Evolutionary conservation across 2,888 invertebrate species (phyloP).

Genomic region (Lithodes maja): DNA sequence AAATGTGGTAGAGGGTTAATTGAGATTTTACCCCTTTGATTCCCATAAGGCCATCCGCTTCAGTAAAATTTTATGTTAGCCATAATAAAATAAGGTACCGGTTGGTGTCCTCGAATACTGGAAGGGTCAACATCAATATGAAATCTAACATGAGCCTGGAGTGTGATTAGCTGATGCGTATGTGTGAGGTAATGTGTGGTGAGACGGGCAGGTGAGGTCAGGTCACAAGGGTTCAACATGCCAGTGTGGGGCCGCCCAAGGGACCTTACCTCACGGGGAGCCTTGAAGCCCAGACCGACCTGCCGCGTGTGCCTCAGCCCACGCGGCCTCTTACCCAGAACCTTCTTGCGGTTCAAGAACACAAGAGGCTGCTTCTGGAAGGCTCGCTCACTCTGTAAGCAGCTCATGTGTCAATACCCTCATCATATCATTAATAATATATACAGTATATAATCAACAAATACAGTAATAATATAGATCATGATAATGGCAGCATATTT

Average conservation of each 20-base stretch:
- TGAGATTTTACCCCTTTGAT: no score
- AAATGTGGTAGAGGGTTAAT: no score
- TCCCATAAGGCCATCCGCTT: no score
- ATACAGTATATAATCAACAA: background rate
- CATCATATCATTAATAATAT: background rate
- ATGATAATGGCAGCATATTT: no score
- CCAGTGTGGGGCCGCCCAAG: background rate
- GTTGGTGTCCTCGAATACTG: no score
- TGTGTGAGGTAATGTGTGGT: background rate
- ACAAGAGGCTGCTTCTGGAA: conserved; percentile 95
- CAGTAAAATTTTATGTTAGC: no score
- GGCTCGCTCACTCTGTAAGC: conserved; percentile 92
- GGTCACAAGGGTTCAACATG: conserved; percentile 9
- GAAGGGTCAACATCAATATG: no score
- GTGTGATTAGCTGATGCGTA: background rate
- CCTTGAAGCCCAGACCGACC: conserved; percentile 97
- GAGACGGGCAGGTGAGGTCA: background rate
- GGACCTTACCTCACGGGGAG: conserved; percentile 89
- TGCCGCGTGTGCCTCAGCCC: conserved; percentile 86
- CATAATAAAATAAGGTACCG: no score
- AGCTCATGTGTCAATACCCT: conserved; percentile 44
- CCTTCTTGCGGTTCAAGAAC: conserved; percentile 90
- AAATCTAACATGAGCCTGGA: no score
- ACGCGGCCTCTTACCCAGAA: conserved; percentile 83
- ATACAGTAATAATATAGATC: no score